Conservation (phyloP, 2,888 invertebrate genomes). For the Drosophila monieri region DNA sequence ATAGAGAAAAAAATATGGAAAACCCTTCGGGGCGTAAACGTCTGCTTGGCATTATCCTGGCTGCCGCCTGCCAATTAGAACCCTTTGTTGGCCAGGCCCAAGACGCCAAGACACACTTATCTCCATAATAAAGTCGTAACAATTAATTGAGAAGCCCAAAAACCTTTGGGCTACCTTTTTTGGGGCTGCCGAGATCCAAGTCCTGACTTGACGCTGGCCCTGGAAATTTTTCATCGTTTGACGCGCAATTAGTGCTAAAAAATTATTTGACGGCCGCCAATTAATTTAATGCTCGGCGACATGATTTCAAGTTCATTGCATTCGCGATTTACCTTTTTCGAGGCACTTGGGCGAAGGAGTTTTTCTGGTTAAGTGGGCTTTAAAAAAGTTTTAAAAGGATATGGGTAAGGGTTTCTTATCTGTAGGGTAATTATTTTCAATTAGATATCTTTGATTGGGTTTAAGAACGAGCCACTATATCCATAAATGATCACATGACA, state of each 20-base stretch:
- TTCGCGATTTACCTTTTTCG: constrained; percentile 23
- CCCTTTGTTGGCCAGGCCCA: constrained; percentile 71
- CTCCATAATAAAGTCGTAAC: constrained; percentile 82
- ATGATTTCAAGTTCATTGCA: constrained; percentile 52
- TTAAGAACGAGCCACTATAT: neutral
- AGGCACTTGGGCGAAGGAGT: constrained; percentile 14
- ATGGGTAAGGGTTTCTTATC: neutral
- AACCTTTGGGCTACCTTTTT: constrained; percentile 7
- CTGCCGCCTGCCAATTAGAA: constrained; percentile 77
- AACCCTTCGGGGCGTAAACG: constrained; percentile 63
- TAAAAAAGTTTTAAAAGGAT: neutral
- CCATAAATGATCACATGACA: neutral
- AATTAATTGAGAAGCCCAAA: constrained; percentile 80
- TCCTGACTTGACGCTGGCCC: constrained; percentile 5
- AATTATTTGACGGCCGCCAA: constrained; percentile 75
- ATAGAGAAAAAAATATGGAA: constrained; percentile 27
- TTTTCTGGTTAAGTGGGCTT: constrained; percentile 19
- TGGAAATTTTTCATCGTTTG: constrained; percentile 52
- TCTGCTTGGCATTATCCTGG: constrained; percentile 67
- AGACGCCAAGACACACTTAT: constrained; percentile 70
- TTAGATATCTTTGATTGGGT: too few relatives aligned
- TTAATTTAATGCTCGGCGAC: constrained; percentile 71
- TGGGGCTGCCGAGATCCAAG: constrained; percentile 4
- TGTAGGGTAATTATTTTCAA: too few relatives aligned
- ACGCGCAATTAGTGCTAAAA: constrained; percentile 72